Evolutionary conservation across 2,113 vertebrate species (phyloP).

Genomic region (Arenaria interpres): DNA sequence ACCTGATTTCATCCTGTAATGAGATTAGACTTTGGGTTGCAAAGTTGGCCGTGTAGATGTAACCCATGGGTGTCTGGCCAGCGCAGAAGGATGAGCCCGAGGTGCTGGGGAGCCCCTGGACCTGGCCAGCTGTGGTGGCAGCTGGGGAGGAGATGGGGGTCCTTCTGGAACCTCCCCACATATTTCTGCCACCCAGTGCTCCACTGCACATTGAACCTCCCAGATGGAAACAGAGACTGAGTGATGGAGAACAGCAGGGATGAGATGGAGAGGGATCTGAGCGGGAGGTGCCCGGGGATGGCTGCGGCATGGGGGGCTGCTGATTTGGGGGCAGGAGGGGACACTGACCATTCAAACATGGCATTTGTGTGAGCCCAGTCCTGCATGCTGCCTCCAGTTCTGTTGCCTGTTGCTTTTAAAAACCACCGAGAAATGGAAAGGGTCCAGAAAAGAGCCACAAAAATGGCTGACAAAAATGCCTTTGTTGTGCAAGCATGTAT

Average conservation of each 20-base stretch:
- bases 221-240: not conserved
- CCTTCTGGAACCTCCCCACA: not conserved
- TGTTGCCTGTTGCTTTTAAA: not conserved
- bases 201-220: too few species aligned
- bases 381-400: not conserved
- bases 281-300: rapidly evolving
- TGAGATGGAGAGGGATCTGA: rapidly evolving
- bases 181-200: rapidly evolving
- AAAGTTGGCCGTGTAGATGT: not conserved
- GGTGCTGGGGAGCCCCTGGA: not conserved
- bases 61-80: not conserved
- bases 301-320: not conserved
- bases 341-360: rapidly evolving
- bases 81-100: rapidly evolving
- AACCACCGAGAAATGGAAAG: not conserved
- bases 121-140: rapidly evolving
- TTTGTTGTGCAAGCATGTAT: not conserved
- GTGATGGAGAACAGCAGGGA: not conserved
- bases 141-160: too few species aligned
- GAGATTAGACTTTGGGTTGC: not conserved
- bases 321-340: too few species aligned
- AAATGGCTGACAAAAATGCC: not conserved
- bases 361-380: not conserved
- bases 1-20: not conserved
- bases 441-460: not conserved